Percentiles rank a stretch among this genome's conserved stretches.
phyloP scores from a whole-genome alignment of 1,140 invertebrate species.

The Drosophila varians region DNA sequence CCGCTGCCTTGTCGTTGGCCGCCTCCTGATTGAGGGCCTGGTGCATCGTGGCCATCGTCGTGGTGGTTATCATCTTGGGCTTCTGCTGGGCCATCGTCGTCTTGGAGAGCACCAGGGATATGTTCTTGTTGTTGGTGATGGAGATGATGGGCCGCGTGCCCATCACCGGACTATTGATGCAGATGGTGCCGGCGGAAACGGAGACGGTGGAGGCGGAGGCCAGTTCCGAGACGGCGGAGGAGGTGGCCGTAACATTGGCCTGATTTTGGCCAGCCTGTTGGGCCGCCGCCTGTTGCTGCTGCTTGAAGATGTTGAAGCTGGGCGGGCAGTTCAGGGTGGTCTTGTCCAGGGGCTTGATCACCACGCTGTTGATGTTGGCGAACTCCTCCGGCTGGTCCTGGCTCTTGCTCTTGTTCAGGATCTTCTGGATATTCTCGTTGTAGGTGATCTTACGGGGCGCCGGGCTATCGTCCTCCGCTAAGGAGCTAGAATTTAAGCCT shows the following conservation, averaged over 20 bases:
- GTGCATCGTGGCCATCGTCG: slow-evolving; percentile 45
- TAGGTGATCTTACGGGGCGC: slow-evolving; percentile 30
- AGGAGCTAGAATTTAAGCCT: background rate
- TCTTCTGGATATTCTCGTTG: slow-evolving; percentile 65
- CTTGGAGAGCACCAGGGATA: slow-evolving; percentile 66
- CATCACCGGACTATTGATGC: slow-evolving; percentile 32
- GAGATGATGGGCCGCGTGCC: slow-evolving; percentile 21
- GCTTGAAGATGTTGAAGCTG: slow-evolving; percentile 65
- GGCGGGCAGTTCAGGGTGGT: slow-evolving; percentile 48
- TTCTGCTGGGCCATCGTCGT: slow-evolving; percentile 65
- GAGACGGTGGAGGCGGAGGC: slow-evolving; percentile 26
- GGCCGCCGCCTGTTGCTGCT: slow-evolving; percentile 23
- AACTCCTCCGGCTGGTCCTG: slow-evolving; percentile 48
- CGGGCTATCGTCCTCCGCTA: background rate
- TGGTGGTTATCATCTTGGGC: slow-evolving; percentile 62
- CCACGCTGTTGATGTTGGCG: slow-evolving; percentile 62
- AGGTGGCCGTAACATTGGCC: background rate
- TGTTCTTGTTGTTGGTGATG: slow-evolving; percentile 46
- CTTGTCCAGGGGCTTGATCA: slow-evolving; percentile 65
- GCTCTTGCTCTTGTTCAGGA: slow-evolving; percentile 61
- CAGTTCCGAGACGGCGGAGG: background rate
- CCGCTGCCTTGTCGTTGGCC: background rate
- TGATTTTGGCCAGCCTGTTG: slow-evolving; percentile 10
- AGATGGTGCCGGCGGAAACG: slow-evolving; percentile 32
- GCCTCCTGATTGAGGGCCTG: slow-evolving; percentile 32